Evolutionary conservation across 2,888 invertebrate genomes (phyloP).

Genomic region (Furcula furcula): DNA sequence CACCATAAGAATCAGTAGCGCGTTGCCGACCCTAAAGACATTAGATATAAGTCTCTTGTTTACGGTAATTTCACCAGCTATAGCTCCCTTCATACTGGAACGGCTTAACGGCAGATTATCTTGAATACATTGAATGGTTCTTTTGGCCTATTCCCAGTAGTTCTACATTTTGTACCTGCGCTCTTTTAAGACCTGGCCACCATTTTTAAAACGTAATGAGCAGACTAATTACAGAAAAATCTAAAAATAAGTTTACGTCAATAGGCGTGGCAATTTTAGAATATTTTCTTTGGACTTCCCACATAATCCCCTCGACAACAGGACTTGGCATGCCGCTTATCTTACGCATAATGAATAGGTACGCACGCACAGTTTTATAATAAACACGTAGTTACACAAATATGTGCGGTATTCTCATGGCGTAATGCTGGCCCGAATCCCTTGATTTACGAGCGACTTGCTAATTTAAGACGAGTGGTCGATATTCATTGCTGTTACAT

Average conservation of each 20-base stretch:
- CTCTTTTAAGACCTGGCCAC: no score
- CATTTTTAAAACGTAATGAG: background rate
- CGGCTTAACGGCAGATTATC: no score
- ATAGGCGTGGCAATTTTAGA: constrained; percentile 1
- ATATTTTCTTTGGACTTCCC: background rate
- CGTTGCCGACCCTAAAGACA: no score
- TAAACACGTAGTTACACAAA: constrained; percentile 50
- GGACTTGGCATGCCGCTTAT: constrained; percentile 3
- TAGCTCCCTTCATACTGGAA: no score
- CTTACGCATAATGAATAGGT: constrained; percentile 14
- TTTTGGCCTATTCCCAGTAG: no score
- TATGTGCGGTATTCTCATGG: constrained; percentile 53
- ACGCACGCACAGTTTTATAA: constrained; percentile 22
- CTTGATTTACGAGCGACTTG: constrained; percentile 57
- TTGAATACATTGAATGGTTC: no score
- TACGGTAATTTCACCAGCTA: no score
- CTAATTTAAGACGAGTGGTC: constrained; percentile 66
- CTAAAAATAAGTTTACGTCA: background rate
- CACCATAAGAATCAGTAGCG: no score
- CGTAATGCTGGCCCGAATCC: constrained; percentile 60
- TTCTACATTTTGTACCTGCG: no score
- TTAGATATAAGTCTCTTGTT: no score
- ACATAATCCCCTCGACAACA: background rate
- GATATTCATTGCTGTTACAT: constrained; percentile 24
- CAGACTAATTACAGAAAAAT: no score